These are phyloP conservation scores for Pyralis farinalis DNA, from an alignment of 2,888 invertebrate genomes.

Conservation along the genomic window DNA sequence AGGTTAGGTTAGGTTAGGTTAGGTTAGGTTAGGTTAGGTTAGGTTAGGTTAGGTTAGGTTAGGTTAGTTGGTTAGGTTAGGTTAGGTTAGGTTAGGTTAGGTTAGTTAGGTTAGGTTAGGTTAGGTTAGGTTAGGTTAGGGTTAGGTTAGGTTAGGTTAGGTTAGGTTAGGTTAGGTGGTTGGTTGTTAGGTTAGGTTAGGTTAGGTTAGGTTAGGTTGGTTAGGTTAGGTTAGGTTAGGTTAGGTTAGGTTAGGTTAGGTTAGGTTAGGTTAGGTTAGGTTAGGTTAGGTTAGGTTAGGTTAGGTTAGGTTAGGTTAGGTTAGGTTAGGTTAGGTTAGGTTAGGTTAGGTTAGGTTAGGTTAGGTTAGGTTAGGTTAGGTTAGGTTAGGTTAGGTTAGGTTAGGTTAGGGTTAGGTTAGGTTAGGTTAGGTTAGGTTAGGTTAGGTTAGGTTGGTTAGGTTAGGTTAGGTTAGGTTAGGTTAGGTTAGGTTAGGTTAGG, in stretches of 20 bases:
- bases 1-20: conserved; percentile 19
- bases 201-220: conserved; percentile 19
- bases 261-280: conserved; percentile 17
- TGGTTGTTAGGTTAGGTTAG: conserved; percentile 14
- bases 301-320: conserved; percentile 17
- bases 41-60: conserved; percentile 20
- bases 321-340: conserved; percentile 15
- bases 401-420: conserved; percentile 9
- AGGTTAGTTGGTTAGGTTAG: conserved; percentile 13
- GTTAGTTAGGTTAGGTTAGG: conserved; percentile 13
- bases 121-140: conserved; percentile 14
- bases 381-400: conserved; percentile 13
- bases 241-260: conserved; percentile 17
- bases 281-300: conserved; percentile 17
- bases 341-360: conserved; percentile 11
- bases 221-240: conserved; percentile 19
- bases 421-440: conserved; percentile 12
- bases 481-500: conserved; percentile 14
- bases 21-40: conserved; percentile 19
- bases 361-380: conserved; percentile 15
- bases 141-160: conserved; percentile 12
- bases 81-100: conserved; percentile 18
- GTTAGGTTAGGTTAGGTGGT: conserved; percentile 13
- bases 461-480: conserved; percentile 14
- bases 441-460: conserved; percentile 14